phyloP scores from a whole-genome alignment of 2,888 invertebrate species.

The Calliphora vomitoria region DNA sequence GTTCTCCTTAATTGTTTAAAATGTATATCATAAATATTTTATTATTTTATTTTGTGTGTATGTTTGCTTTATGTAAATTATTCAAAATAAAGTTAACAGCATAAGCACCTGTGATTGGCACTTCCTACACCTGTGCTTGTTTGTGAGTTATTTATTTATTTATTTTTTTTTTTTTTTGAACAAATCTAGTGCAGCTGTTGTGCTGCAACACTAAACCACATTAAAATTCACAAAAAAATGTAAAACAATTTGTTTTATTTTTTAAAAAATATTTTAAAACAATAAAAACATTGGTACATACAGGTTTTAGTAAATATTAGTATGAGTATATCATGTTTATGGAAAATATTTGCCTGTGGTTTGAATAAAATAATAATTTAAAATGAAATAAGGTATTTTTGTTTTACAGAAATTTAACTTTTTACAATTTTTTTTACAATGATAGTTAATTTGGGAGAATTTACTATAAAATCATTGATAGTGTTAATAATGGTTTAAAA shows the following conservation, averaged over 20 bases:
- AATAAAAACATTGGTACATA: not conserved
- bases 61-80: not conserved
- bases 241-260: not conserved
- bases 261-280: not conserved
- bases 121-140: not conserved
- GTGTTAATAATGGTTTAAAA: too few relatives aligned
- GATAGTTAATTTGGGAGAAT: too few relatives aligned
- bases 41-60: not conserved
- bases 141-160: too few relatives aligned
- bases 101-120: constrained; percentile 28
- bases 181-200: constrained; percentile 2
- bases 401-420: too few relatives aligned
- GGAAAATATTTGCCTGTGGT: not conserved
- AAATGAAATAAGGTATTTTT: too few relatives aligned
- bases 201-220: not conserved
- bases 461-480: too few relatives aligned
- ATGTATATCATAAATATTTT: constrained; percentile 23
- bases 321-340: not conserved
- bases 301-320: not conserved
- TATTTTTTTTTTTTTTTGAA: not conserved
- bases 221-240: not conserved
- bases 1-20: constrained; percentile 16
- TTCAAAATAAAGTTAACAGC: constrained; percentile 17
- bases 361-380: too few relatives aligned
- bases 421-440: too few relatives aligned